Evolutionary conservation across 2,888 invertebrate genomes (phyloP), one percentile per base, ranked within the genome.

Genomic region (Lithophane ornitopus): DNA sequence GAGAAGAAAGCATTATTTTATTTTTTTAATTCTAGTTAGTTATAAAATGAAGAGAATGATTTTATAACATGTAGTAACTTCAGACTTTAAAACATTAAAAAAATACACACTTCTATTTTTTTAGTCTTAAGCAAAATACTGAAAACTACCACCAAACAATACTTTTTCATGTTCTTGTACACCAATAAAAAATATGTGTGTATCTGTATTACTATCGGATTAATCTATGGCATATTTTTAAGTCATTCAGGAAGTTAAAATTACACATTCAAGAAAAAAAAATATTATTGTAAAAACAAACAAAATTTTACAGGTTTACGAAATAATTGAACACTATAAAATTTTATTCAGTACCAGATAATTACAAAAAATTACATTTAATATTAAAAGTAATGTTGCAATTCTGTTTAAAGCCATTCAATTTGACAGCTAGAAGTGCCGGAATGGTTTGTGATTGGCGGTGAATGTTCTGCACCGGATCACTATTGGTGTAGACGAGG

Each of bases 401-500:
- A 86, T 95, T 89, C 90, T 90, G 96, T 89, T 91, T 94, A 94
- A 95, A 90, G 80, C 94, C 93, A 91, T 96, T 96, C 96, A 94
- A 84, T 96, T 96, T 96, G 96, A 96, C 95, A 96, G 95, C 95
- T 95, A 95, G 95, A 96, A 96, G 96, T 96, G 95, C 95, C 93
- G 93, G 95, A 96, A 96, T 96, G 96, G 96, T 96, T 96, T 96
- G 96, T 96, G 96, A 96, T 96, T 96, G 96, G 96, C 92, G 96
- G 95, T 96, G 96, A 96, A 96, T 95, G 96, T 95, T 96, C 95
- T 95, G 95, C 95, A 96, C 95, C 94, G 96, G 94, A 94, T 94
- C 92, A 95, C 96, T 96, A 96, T 96, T 96, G 96, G 96, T 94
- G 96, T 94, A 96, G 94, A 94, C 91, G 93, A 93, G 92, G 91